Evolutionary conservation across 2,888 invertebrate genomes (phyloP), one percentile per base, ranked within the genome.

Genomic region (Heterodera filipjevi): DNA sequence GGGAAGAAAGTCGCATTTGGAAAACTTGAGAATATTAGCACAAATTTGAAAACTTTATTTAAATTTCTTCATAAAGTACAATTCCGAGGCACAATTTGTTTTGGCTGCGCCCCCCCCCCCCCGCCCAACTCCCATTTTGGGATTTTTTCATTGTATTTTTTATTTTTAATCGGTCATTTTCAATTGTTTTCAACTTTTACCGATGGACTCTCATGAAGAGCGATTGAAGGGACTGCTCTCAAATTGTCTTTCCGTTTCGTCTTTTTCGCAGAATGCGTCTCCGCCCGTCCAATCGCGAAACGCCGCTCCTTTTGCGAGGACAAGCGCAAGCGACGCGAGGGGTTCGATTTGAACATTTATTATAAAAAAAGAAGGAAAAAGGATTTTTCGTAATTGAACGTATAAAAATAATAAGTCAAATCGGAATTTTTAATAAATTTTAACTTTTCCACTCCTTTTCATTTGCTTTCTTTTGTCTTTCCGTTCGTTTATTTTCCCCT

Each of bases 381-480:
- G n/a, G n/a, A n/a, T n/a, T n/a, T n/a, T n/a, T n/a, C n/a, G n/a
- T n/a, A n/a, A n/a, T n/a, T n/a, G n/a, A n/a, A n/a, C n/a, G n/a
- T n/a, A n/a, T n/a, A n/a, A n/a, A n/a, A n/a, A n/a, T n/a, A n/a
- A n/a, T n/a, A n/a, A n/a, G n/a, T n/a, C n/a, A n/a, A n/a, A n/a
- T n/a, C n/a, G n/a, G n/a, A n/a, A n/a, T n/a, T n/a, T n/a, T n/a
- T n/a, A n/a, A n/a, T n/a, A n/a, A n/a, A n/a, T n/a, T n/a, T n/a
- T n/a, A n/a, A n/a, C n/a, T 59, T 59, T 59, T 27, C 22, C 6
- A 39, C 39, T 39, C 39, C 10, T 59, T 59, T 59, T 27, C 27
- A 59, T 59, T 59, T 27, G 75, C n/a, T 74, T 59, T 44, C 66
- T 73, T 27, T 46, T n/a, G 74, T 12, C 46, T 46, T n/a, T 53